Evolutionary conservation across 2,888 invertebrate species (phyloP), one percentile per base, ranked within the genome.

Genomic region (Standfussiana lucernea): DNA sequence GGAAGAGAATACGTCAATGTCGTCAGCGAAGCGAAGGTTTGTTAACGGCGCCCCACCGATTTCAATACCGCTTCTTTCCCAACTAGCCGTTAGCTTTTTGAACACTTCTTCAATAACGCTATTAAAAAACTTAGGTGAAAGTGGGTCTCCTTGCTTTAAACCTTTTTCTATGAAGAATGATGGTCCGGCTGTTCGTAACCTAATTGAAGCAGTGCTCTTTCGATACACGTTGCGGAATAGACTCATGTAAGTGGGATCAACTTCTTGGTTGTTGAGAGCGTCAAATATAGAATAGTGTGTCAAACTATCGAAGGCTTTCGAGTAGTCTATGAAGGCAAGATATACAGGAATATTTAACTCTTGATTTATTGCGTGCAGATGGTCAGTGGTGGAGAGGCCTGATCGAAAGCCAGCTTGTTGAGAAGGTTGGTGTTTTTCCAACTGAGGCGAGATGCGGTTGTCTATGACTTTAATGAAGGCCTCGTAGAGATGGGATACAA

Each of bases 211-310:
- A 56, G 56, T 28, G 56, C 15, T 56, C 13, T 56, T 13, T 28
- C 13, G 13, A 28, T 56, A 56, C 0, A 15, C 56, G 28, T 28
- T 28, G 28, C 56, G 28, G 15, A 56, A 7, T 56, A 53, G 53
- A n/a, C n/a, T n/a, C n/a, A 6, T 37, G 37, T 37, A 37, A 3
- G 13, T 62, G 18, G 35, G 10, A n/a, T 37, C 62, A 37, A 35
- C 42, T 65, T 40, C 8, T 64, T 64, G 37, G n/a, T 64, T 64
- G 64, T 64, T 64, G 24, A 64, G n/a, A n/a, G n/a, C n/a, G 37
- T 64, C 64, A 7, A 64, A 18, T 37, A n/a, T 15, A 37, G 13
- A n/a, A n/a, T 40, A 6, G 64, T 37, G 37, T 6, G 37, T 37
- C 37, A 7, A 7, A 18, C 37, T 65, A n/a, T 64, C n/a, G 28